A percentile compares a stretch with the other conserved stretches of the same genome.
Evolutionary conservation across 2,797 vertebrate genomes (phyloP).

Genomic region (Eulemur rubriventer): DNA sequence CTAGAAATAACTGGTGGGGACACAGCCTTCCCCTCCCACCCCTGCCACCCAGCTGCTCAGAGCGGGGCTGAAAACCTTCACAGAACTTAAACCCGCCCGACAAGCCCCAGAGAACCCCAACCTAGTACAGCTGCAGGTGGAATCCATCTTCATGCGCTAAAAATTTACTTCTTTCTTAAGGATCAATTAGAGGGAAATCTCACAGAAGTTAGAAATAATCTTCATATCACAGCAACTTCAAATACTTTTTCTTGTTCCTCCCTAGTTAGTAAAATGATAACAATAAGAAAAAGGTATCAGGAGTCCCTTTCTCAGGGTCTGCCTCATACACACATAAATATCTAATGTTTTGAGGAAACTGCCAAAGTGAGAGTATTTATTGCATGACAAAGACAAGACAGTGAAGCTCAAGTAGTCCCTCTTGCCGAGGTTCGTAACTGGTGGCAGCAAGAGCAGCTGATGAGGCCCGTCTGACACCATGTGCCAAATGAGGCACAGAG

Average conservation of each 20-base stretch:
- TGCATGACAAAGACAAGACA: conserved; percentile 75
- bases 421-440: conserved; percentile 76
- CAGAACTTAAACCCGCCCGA: background rate
- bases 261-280: background rate
- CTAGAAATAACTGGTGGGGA: background rate
- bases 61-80: background rate
- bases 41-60: too few relatives aligned
- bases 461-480: rapidly evolving
- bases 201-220: conserved; percentile 35
- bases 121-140: background rate
- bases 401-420: conserved; percentile 77
- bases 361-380: conserved; percentile 75
- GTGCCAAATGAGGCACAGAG: rapidly evolving
- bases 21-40: background rate
- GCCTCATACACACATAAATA: conserved; percentile 70
- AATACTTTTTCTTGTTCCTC: conserved; percentile 60
- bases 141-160: background rate
- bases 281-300: conserved; percentile 57
- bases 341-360: conserved; percentile 70
- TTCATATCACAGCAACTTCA: conserved; percentile 52
- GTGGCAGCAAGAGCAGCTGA: conserved; percentile 62
- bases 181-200: conserved; percentile 49
- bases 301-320: conserved; percentile 62
- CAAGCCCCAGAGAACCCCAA: background rate
- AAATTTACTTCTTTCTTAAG: conserved; percentile 33